A percentile compares a stretch with the other conserved stretches of the same genome.
Evolutionary conservation across 2,113 vertebrate species (phyloP).

Genomic region (Oncorhynchus tshawytscha): DNA sequence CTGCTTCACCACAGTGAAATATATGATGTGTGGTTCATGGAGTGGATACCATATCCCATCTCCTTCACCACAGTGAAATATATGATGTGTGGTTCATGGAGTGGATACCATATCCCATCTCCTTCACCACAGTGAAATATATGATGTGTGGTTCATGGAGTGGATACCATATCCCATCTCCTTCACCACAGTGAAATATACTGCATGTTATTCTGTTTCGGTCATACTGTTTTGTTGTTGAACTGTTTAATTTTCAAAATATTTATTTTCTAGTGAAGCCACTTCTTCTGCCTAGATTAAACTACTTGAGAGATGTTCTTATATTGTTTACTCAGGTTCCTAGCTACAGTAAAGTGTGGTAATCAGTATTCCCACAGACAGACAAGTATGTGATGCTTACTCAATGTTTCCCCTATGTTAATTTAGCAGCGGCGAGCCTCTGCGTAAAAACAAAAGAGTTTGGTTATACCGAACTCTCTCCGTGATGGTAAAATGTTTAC

Average conservation of each 20-base stretch:
- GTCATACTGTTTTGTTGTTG: not conserved
- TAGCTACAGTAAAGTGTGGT: not conserved
- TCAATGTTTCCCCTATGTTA: too few relatives aligned
- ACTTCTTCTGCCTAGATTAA: conserved; percentile 1
- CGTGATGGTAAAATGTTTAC: too few relatives aligned
- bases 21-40: not conserved
- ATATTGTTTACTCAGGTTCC: not conserved
- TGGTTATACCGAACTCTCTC: too few relatives aligned
- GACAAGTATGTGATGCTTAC: not conserved
- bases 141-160: not conserved
- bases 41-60: not conserved
- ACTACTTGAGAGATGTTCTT: not conserved
- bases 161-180: not conserved
- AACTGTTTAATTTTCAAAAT: not conserved
- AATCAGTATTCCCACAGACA: not conserved
- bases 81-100: not conserved
- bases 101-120: not conserved
- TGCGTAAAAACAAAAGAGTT: too few relatives aligned
- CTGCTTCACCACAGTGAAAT: too few relatives aligned
- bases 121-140: not conserved
- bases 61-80: too few relatives aligned
- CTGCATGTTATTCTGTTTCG: not conserved
- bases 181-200: not conserved
- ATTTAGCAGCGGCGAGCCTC: too few relatives aligned
- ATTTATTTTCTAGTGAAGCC: not conserved